These are phyloP conservation scores for Meganola albula DNA, from an alignment of 2,888 invertebrate species.

Conservation along the genomic window DNA sequence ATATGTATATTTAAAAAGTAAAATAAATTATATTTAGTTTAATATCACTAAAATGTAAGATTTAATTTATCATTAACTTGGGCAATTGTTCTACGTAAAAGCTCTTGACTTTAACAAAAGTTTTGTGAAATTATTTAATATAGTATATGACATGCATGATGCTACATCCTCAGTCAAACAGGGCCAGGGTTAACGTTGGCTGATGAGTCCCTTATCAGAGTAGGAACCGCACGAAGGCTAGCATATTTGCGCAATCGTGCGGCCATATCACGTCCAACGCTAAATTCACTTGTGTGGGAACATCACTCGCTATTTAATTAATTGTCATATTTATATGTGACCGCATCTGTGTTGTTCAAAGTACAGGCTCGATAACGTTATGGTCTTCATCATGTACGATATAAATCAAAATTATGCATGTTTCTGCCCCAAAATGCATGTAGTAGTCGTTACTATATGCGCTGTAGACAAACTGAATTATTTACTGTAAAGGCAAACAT, in stretches of 20 bases:
- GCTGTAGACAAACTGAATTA: too few relatives aligned
- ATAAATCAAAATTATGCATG: background rate
- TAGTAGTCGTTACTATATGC: too few relatives aligned
- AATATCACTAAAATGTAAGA: too few relatives aligned
- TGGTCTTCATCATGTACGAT: background rate
- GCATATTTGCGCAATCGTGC: conserved; percentile 65
- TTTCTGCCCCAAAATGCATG: background rate
- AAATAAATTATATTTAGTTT: too few relatives aligned
- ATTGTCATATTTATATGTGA: conserved; percentile 24
- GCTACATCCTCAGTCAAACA: conserved; percentile 58
- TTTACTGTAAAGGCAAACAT: too few relatives aligned
- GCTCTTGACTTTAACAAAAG: conserved; percentile 8
- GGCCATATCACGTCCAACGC: conserved; percentile 61
- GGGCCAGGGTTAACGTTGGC: conserved; percentile 68
- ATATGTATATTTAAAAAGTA: conserved; percentile 27
- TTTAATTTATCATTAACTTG: too few relatives aligned
- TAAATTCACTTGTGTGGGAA: conserved; percentile 60
- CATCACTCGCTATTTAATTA: conserved; percentile 36
- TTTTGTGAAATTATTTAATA: conserved; percentile 10
- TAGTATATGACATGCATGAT: conserved; percentile 28
- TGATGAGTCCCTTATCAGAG: conserved; percentile 58
- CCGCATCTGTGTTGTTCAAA: conserved; percentile 17
- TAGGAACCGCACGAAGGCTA: conserved; percentile 70
- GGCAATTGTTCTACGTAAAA: too few relatives aligned
- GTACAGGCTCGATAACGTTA: conserved; percentile 13